Base-by-base conservation (phyloP, 2,888 invertebrate genomes). In the Rhingia rostrata region DNA sequence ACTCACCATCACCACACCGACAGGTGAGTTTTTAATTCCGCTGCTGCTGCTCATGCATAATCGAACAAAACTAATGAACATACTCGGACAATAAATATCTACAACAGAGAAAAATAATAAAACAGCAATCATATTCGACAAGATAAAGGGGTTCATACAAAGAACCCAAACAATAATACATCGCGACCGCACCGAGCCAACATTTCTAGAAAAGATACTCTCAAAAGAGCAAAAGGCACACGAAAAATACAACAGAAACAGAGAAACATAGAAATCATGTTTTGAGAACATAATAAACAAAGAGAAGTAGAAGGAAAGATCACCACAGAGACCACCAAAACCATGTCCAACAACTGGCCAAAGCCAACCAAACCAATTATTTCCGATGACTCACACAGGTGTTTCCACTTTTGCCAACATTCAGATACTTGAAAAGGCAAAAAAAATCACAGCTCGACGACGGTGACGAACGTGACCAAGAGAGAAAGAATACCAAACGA, bases 331-430 rank as follows among this genome's bases (percentile, higher is more conserved):
- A 39, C 51, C 56, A 56, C 54, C 30, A 73, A 49, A 58, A 58
- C 69, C 54, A 69, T 35, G 66, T 30, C 47, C 35, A 47, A 39
- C 51, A 41, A 41, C 63, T 37, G 39, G 49, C 41, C 37, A 35
- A 73, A 69, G n/a, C 6, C 32, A 69, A 67, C 63, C 60, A 51
- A 43, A 80, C 63, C 69, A 75, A 84, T 84, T 61, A 84, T 79
- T 84, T 80, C 80, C 74, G 84, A 84, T 84, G 84, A 84, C 84
- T 84, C 84, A 84, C 80, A 84, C 84, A 84, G 84, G 84, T 84
- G 84, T 84, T 84, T 84, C 84, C 84, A 84, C 84, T 80, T 84
- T 84, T 75, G 84, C 84, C 84, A 84, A 84, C 84, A 84, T 84
- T 84, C 84, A 84, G 70, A 84, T 39, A 84, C 69, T 79, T 78